Evolutionary conservation across 2,797 vertebrate species (phyloP), one percentile per base, ranked within the genome.

Genomic region (Smutsia temminckii): DNA sequence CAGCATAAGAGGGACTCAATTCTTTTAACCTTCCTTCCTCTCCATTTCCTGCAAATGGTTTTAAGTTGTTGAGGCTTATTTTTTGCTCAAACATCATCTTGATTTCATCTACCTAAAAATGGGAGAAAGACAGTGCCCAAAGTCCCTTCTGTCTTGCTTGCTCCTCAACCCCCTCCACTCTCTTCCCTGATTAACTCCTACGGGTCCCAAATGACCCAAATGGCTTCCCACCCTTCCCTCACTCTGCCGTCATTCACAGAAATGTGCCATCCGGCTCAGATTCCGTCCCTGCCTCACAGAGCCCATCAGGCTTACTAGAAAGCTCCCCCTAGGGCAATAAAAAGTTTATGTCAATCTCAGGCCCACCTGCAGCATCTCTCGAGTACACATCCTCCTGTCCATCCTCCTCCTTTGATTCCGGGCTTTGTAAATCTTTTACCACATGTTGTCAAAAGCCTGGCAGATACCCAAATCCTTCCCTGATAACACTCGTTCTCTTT

Each of bases 401-500:
- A 3, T 79, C 86, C 93, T 83, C 57, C 84, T 96, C 94, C 97
- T 97, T 98, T 97, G 97, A 96, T 97, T 97, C 85, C 2, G 8
- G 93, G 94, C 95, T 96, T 97, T 97, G 96, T 97, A 97, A 98
- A 97, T 97, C 91, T 97, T 97, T 97, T 97, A 97, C 94, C 93
- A 97, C 96, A 96, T 97, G 96, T 97, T 96, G 95, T 97, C 96
- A 94, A 93, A 97, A 97, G 61, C 68, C 96, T 94, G 95, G 96
- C 95, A 95, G 96, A 97, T 88, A 80, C 95, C 95, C 95, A 97
- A 93, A 97, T 96, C 96, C 96, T 97, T 96, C 84, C 71, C 91
- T 68, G 95, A 96, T 97, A 96, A 93, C 94, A 87, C 93, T 95
- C 79, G 32, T 89, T 96, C 96, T 94, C 91, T 97, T 97, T 97